Base-by-base conservation (phyloP, 2,797 vertebrate genomes). In the Phrynocephalus forsythii region DNA sequence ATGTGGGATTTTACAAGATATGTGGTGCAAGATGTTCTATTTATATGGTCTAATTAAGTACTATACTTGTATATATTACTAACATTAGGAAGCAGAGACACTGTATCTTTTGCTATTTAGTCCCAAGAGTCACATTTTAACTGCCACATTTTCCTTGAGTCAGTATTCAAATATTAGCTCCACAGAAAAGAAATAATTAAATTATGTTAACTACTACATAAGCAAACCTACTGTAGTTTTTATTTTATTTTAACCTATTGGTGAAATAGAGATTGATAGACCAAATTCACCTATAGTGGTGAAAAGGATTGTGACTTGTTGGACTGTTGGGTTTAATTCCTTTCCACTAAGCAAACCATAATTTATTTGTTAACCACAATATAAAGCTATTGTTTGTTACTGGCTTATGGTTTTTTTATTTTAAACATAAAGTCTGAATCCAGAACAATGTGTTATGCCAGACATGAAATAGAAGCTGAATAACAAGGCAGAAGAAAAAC, bases 171-270 rank as follows among this genome's bases (percentile, higher is more conserved):
- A 76, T 82, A 92, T 77, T 82, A 93, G 16, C 86, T 5, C 48
- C 69, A 50, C 0, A 0, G 30, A 52, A 91, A 85, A 50, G 52
- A 33, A 71, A 66, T 79, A 13, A 26, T 52, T 50, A 82, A 68
- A 71, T 75, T 84, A 2, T 86, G 76, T 28, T 73, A 81, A 75
- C 81, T 89, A 28, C 83, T 88, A 90, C 89, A 48, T 38, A 86
- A 76, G 71, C 85, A 85, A 30, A 80, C 85, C 56, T 13, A 89
- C 87, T 86, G 10, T 80, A 44, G 79, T 92, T 87, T 63, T 80
- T 56, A 44, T 44, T 44, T 10, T 20, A 3, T 38, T 33, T 6
- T 33, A 72, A 75, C 3, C 16, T 9, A 11, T 2, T 75, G 20
- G 22, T 75, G 72, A 75, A 22, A 75, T 22, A 15, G 72, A 75